Evolutionary conservation across 2,797 vertebrate species (phyloP), one percentile per base, ranked within the genome.

Genomic region (Rhinella marina): DNA sequence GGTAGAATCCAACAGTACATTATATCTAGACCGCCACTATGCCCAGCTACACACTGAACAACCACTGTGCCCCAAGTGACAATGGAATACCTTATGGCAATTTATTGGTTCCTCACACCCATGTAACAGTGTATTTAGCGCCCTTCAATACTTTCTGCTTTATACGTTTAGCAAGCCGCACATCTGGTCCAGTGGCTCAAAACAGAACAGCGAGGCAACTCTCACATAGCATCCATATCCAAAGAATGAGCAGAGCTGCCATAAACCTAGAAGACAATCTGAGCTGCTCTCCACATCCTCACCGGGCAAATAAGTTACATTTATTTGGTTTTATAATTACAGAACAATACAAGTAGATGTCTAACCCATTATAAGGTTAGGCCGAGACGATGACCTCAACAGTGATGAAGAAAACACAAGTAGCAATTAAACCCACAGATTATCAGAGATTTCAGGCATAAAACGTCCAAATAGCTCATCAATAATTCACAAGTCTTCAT

Each of bases 401-500:
- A 23, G 72, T 23, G 32, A 73, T 73, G 32, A 73, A 75, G 29
- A 73, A 19, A 25, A 70, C 27, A 72, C 32, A 66, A 6, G 10
- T 2, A 25, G 25, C 52, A 23, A 50, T 23, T 76, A 52, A 13
- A 7, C 2, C 50, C 50, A 54, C 2, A 54, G 41, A 76, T n/a
- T 76, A 52, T 52, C 48, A 14, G 75, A 77, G 75, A 77, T 77
- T 54, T 54, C 50, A 77, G 23, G 1, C 14, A 77, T 77, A 54
- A 77, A 77, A 54, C 75, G 2, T 77, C 75, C 50, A 77, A 77
- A 54, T 54, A 23, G 75, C 23, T 52, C 23, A 52, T 77, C n/a
- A 52, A 54, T 77, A 54, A 77, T 77, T 77, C 75, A 77, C 23
- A 77, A 16, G 21, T 52, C 50, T 25, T 54, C 75, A 77, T 75